Base-by-base conservation (phyloP, 2,888 invertebrate species). In the Sarcophaga caerulescens region DNA sequence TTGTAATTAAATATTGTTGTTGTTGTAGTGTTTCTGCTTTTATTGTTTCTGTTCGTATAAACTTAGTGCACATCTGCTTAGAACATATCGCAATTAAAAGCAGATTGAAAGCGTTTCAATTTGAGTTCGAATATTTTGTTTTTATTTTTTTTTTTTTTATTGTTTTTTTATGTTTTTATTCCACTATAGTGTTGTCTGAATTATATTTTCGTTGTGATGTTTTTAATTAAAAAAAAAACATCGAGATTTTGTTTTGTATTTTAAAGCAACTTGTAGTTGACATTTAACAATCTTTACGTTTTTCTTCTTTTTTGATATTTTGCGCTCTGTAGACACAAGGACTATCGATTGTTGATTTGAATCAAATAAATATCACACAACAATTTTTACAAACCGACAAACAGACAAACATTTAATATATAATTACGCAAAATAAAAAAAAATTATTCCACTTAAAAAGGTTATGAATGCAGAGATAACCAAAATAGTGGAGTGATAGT, bases 161-260 rank as follows among this genome's bases (percentile, higher is more conserved):
- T n/a, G n/a, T 47, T 12, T 11, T 47, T 12, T 47, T 47, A 47
- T 4, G 14, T 14, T 14, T 47, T 47, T 47, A 14, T 47, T 47
- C 47, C 11, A 47, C 11, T 47, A 1, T 11, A 0, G 47, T 47
- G 47, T 47, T 47, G 47, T 11, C 5, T 45, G 19, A 60, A 66
- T 66, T 59, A n/a, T 35, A 65, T 79, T 71, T 12, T 60, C n/a
- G 5, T 65, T 21, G 71, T 45, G 12, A 35, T 25, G 23, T n/a
- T 45, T 73, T 59, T 73, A 80, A 74, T 66, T 73, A 73, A 68
- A 25, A 73, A 73, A 80, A 74, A 25, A 4, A n/a, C n/a, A 35
- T 35, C 19, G 19, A 68, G 45, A 25, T 44, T n/a, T 44, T 70
- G 14, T 17, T 19, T 66, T 59, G 44, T 8, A 25, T 65, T 4